Evolutionary conservation across 2,888 invertebrate species (phyloP), one percentile per base, ranked within the genome.

Genomic region (Eilema sororculum): DNA sequence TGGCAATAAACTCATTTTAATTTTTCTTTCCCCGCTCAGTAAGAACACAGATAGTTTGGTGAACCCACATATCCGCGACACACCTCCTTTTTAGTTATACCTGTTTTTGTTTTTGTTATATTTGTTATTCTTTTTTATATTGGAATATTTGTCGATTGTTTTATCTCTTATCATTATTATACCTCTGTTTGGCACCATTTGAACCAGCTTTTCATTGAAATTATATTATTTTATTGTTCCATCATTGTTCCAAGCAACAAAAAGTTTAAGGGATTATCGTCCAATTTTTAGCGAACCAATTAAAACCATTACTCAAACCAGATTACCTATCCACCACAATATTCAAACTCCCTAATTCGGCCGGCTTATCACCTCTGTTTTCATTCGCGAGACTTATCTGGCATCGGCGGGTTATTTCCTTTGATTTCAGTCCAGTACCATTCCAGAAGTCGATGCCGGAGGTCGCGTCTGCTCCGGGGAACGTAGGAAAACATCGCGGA

Each of bases 351-450:
- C 57, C 63, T 69, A 74, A 72, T 71, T 72, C 63, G 60, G 74
- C 67, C 59, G 72, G 67, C 71, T 73, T 71, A 71, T 67, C 67
- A 65, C 71, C 69, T 69, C 62, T 66, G 60, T 41, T 77, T 72
- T 79, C 69, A 70, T 72, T 72, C 63, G 58, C 61, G 10, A 60
- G 46, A 59, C 66, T 73, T 64, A 68, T 71, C 71, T 72, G 70
- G 78, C 73, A 79, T 67, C 74, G 74, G 68, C 80, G 81, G 82
- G 79, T 77, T 80, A 65, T 81, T 86, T 84, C 86, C 63, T 59
- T 60, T 52, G 37, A 67, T 60, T 64, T 58, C 28, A 61, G 24
- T 69, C 65, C 61, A 67, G 69, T 81, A 76, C 67, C 56, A 67
- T 41, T 69, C 65, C 69, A 56, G 72, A 37, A 22, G 28, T 28